These are phyloP conservation scores for Panurus biarmicus DNA, from an alignment of 2,113 vertebrate genomes.

Conservation along the genomic window DNA sequence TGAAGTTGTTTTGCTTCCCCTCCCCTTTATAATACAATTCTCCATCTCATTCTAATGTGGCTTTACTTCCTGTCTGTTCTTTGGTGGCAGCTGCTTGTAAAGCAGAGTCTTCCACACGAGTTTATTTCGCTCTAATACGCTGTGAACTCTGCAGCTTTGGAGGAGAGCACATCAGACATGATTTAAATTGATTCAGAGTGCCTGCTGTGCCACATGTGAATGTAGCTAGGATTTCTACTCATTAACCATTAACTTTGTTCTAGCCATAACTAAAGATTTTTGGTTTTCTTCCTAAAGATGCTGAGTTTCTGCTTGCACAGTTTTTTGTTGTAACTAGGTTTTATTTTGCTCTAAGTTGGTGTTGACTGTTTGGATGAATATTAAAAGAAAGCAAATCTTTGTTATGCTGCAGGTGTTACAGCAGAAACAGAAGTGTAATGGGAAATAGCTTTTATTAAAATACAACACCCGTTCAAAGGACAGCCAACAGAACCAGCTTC, in stretches of 20 bases:
- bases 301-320: neutral
- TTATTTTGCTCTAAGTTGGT: neutral
- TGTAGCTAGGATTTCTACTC: neutral
- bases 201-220: neutral
- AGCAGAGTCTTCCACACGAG: neutral
- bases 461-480: neutral
- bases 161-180: neutral
- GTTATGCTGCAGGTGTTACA: neutral
- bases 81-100: neutral
- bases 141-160: neutral
- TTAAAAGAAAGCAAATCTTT: neutral
- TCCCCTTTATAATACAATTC: neutral
- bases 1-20: neutral
- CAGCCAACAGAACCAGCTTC: neutral
- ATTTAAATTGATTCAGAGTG: neutral
- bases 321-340: neutral
- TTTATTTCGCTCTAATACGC: rapidly evolving
- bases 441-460: neutral
- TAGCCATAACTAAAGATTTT: neutral
- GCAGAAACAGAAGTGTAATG: neutral
- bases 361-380: neutral
- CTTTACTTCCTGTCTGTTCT: slow-evolving; percentile 30
- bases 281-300: neutral
- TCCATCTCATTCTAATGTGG: neutral
- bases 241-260: neutral